These are phyloP conservation scores for Tapirus terrestris DNA, from an alignment of 2,113 vertebrate genomes.

Conservation along the genomic window DNA sequence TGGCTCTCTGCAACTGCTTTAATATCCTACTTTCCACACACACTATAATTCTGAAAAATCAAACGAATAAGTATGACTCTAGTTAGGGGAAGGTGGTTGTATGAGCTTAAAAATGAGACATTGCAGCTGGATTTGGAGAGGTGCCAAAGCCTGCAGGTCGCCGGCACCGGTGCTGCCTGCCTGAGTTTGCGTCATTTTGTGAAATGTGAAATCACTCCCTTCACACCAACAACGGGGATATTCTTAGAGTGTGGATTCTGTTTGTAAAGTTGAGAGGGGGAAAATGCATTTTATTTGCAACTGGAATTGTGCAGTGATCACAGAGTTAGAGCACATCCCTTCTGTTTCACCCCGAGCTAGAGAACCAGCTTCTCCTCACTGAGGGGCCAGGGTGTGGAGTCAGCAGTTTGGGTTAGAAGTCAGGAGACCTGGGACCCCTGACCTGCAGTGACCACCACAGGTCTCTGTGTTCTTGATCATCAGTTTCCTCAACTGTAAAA, in stretches of 20 bases:
- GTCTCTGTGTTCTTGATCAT: rapidly evolving
- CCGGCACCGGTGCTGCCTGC: background rate
- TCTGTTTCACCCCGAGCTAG: background rate
- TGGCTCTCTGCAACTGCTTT: background rate
- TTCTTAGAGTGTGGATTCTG: constrained; percentile 12
- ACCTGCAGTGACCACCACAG: background rate
- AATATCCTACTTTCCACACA: background rate
- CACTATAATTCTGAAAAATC: background rate
- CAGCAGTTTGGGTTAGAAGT: rapidly evolving
- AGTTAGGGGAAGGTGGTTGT: background rate
- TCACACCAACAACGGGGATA: background rate
- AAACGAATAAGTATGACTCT: background rate
- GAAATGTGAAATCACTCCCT: background rate
- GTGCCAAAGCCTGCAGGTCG: background rate
- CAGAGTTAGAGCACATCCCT: rapidly evolving
- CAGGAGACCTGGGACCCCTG: rapidly evolving
- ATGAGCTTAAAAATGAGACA: background rate
- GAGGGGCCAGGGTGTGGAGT: rapidly evolving
- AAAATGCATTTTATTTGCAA: background rate
- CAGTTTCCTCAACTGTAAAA: background rate
- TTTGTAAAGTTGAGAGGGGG: background rate
- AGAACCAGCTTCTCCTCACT: rapidly evolving
- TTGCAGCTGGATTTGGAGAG: background rate
- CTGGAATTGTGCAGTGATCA: background rate
- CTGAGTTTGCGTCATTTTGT: background rate